Evolutionary conservation across 2,888 invertebrate species (phyloP), one percentile per base, ranked within the genome.

Genomic region (Apocheima hispidaria): DNA sequence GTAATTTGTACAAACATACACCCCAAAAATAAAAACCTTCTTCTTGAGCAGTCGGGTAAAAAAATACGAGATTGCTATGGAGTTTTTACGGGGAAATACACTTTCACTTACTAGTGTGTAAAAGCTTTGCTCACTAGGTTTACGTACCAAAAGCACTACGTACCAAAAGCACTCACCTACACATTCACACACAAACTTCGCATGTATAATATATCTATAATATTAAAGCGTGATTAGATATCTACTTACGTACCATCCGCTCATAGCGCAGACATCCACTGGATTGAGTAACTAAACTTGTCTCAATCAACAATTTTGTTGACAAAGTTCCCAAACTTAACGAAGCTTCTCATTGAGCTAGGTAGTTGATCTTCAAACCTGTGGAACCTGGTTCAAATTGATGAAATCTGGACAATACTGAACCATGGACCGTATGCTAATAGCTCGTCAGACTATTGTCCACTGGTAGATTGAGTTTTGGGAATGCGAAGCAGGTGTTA

Each of bases 311-410:
- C 43, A 21, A 43, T n/a, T 28, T 10, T 14, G 14, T 14, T 10
- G 9, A 10, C 6, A 30, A 36, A 20, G n/a, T n/a, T 30, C 30
- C n/a, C 33, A 33, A 57, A 52, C 20, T 56, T 46, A 12, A 20
- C 40, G 52, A 53, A 38, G 35, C 20, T 18, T 6, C 33, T 54
- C 33, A 64, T 64, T 60, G 60, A 61, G 46, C 58, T 60, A 33
- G 26, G 28, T 21, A 57, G 20, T 51, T 33, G 38, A 48, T 38
- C 35, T 26, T n/a, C 16, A 36, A 46, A 10, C 49, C 12, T 14
- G 21, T 35, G 5, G 10, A 46, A 64, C 49, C 56, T 44, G 56
- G 41, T 48, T 43, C 10, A 46, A 51, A 59, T 35, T 33, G 33
- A 33, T 35, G 7, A 38, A 21, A 44, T 21, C 38, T n/a, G 56